phyloP scores from a whole-genome alignment of 1,140 invertebrate genomes.

The Drosophila watanabei region DNA sequence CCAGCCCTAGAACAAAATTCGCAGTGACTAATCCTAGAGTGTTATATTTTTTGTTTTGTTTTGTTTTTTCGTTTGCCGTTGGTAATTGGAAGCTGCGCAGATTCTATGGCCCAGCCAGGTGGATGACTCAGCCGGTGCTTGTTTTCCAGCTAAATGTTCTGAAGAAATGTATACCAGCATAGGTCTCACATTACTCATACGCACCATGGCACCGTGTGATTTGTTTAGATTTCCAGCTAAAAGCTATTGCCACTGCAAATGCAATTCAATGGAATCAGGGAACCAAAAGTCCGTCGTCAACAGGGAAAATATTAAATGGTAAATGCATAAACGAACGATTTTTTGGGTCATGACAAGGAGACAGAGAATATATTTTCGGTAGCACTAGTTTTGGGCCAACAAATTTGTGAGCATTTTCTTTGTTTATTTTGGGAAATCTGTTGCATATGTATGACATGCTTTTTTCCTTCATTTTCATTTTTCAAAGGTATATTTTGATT shows the following conservation, averaged over 20 bases:
- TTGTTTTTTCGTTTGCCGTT: slow-evolving; percentile 12
- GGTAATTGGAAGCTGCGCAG: slow-evolving; percentile 81
- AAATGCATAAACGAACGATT: slow-evolving; percentile 12
- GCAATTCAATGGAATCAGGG: slow-evolving; percentile 15
- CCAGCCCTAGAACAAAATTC: slow-evolving; percentile 46
- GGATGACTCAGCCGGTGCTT: slow-evolving; percentile 35
- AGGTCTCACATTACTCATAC: slow-evolving; percentile 73
- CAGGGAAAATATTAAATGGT: background rate
- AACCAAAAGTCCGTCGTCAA: slow-evolving; percentile 1
- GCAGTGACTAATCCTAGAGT: slow-evolving; percentile 62
- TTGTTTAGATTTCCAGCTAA: slow-evolving; percentile 42
- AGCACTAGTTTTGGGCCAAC: slow-evolving; percentile 4
- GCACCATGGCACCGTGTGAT: slow-evolving; percentile 46
- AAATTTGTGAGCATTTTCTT: slow-evolving; percentile 2
- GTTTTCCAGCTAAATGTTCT: slow-evolving; percentile 31
- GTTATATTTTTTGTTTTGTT: background rate
- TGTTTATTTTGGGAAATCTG: slow-evolving; percentile 8
- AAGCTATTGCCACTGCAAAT: slow-evolving; percentile 41
- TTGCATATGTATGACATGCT: background rate
- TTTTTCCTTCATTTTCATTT: background rate
- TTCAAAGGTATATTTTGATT: background rate
- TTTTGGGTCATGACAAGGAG: background rate
- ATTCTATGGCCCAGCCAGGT: slow-evolving; percentile 51
- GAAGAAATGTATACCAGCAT: slow-evolving; percentile 58
- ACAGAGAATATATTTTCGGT: background rate